Percentiles rank a stretch among this genome's conserved stretches.
Evolutionary conservation across 1,140 invertebrate genomes (phyloP).

Genomic region (Drosophila rhopaloa): DNA sequence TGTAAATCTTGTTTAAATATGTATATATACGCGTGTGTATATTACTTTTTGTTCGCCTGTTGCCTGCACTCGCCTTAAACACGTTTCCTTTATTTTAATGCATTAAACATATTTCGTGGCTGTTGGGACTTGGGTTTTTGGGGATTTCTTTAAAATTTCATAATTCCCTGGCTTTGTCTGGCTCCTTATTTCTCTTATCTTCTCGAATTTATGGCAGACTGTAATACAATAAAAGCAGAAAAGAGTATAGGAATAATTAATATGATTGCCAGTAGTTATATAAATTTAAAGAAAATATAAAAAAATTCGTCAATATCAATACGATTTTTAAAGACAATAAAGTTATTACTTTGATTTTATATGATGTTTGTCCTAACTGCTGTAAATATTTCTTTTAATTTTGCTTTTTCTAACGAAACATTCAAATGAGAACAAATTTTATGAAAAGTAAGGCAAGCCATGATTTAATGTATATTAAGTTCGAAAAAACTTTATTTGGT

Average conservation of each 20-base stretch:
- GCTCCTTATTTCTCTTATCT: slow-evolving; percentile 25
- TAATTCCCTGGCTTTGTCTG: slow-evolving; percentile 52
- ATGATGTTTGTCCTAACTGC: too few relatives aligned
- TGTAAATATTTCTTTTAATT: too few relatives aligned
- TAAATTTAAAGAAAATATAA: slow-evolving; percentile 17
- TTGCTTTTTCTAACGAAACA: too few relatives aligned
- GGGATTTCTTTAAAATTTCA: slow-evolving; percentile 65
- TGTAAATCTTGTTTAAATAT: slow-evolving; percentile 60
- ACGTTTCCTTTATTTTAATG: slow-evolving; percentile 59
- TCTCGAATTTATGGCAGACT: slow-evolving; percentile 12
- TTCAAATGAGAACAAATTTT: too few relatives aligned
- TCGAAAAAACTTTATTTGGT: too few relatives aligned
- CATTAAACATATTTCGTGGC: slow-evolving; percentile 53
- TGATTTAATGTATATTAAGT: too few relatives aligned
- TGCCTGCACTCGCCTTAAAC: slow-evolving; percentile 45
- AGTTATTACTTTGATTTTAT: background rate
- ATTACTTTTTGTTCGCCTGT: slow-evolving; percentile 43
- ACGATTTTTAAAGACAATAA: too few relatives aligned
- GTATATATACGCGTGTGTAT: slow-evolving; percentile 24
- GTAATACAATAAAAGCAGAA: slow-evolving; percentile 17
- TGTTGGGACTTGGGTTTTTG: slow-evolving; percentile 32
- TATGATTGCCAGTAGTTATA: slow-evolving; percentile 19
- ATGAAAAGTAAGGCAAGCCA: too few relatives aligned
- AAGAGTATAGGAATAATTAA: slow-evolving; percentile 22
- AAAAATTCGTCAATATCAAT: background rate